Evolutionary conservation across 2,888 invertebrate species (phyloP), one percentile per base, ranked within the genome.

Genomic region (Plemyria rubiginata): DNA sequence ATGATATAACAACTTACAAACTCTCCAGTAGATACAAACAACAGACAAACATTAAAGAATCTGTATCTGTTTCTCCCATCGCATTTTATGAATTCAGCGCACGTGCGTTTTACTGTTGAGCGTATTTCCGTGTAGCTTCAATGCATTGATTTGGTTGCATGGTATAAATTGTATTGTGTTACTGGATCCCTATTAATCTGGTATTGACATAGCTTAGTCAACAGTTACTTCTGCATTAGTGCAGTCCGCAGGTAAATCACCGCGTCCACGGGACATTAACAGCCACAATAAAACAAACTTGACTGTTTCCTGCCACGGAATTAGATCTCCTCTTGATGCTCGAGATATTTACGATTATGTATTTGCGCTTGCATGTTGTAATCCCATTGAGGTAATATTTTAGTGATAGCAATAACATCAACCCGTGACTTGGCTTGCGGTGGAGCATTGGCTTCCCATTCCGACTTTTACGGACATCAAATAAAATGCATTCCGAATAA

Each of bases 201-300:
- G 28, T 48, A 16, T 15, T n/a, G 43, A 9, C 48, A 43, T n/a
- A 50, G 60, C 46, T 56, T 16, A 15, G 4, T 15, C 13, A 43
- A 61, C 38, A 61, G 51, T 55, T 49, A 38, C 28, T 62, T 40
- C 16, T 54, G 54, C 45, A 51, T 55, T 48, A 53, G 54, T 52
- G 50, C 29, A 55, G 28, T 65, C 62, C 62, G 69, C 67, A 81
- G 78, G 82, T 86, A 87, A 88, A 88, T 88, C 82, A 87, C 78
- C 70, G 73, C 76, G 76, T 80, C 77, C 76, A 80, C 77, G 77
- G 80, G 82, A 86, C 84, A 84, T 85, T 89, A 85, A 90, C 87
- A 83, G 86, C 75, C 60, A 81, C 75, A 81, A 87, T 88, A 90
- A 90, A 90, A 86, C 83, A 86, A 84, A 86, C 80, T 78, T 70